These are phyloP conservation scores for Ylistrum balloti DNA, from an alignment of 1,140 invertebrate genomes.

Conservation along the genomic window DNA sequence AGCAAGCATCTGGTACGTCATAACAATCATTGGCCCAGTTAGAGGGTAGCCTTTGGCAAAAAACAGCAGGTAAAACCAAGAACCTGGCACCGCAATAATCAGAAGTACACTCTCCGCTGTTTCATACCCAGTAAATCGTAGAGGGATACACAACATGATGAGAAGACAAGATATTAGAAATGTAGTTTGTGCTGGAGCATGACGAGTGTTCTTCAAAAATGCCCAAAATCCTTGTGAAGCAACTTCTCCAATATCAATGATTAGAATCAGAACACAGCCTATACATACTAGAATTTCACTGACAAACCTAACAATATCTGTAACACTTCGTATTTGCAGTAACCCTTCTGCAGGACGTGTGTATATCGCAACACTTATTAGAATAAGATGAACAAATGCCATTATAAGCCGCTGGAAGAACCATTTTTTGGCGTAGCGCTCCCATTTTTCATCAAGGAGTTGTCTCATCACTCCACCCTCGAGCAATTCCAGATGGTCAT, in stretches of 20 bases:
- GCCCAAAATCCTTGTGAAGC: constrained; percentile 94
- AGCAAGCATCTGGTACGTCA: constrained; percentile 99
- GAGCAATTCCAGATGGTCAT: constrained; percentile 99
- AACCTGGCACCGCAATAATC: constrained; percentile 95
- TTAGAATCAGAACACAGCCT: constrained; percentile 92
- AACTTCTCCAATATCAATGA: constrained; percentile 96
- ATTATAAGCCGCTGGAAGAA: constrained; percentile 94
- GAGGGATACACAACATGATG: constrained; percentile 95
- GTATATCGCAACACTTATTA: constrained; percentile 95
- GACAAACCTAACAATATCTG: constrained; percentile 85
- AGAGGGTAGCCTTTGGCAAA: constrained; percentile 97
- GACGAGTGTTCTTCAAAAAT: constrained; percentile 95
- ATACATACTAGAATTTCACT: constrained; percentile 93
- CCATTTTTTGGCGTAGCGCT: constrained; percentile 97
- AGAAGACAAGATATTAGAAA: constrained; percentile 97
- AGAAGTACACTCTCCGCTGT: constrained; percentile 94
- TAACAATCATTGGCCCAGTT: constrained; percentile 98
- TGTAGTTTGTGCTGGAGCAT: constrained; percentile 96
- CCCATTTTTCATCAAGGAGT: constrained; percentile 99
- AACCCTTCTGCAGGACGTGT: constrained; percentile 83
- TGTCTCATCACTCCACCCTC: constrained; percentile 99
- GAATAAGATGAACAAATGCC: constrained; percentile 89
- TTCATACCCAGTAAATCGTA: constrained; percentile 86
- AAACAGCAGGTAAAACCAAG: constrained; percentile 99
- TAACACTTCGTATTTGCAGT: constrained; percentile 81